Base-by-base conservation (phyloP, 2,113 vertebrate genomes). In the Diadophis punctatus region DNA sequence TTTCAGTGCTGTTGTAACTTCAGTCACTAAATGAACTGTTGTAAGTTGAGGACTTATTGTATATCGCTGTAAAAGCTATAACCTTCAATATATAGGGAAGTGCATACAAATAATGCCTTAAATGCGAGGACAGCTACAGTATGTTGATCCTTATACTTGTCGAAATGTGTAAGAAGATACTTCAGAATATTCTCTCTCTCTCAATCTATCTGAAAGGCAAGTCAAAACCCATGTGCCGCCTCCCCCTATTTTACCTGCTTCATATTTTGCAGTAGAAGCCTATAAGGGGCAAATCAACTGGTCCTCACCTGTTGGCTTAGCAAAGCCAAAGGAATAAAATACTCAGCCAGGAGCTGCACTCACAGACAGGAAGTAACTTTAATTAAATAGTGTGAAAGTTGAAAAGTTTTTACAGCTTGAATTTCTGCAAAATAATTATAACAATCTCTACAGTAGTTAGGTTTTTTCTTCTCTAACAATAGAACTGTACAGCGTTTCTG, bases 301-400 rank as follows among this genome's bases (percentile, higher is more conserved):
- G 90, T 43, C 30, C 60, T 93, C 91, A 68, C 53, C 89, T 92
- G 52, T 6, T 60, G 90, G 68, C 88, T 63, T 93, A 91, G 94
- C 93, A 93, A 93, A 96, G 94, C 89, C 53, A 96, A 94, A 93
- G 94, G 97, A 98, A 98, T 96, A 97, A 97, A 98, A 96, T 89
- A 97, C 97, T 93, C 97, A 88, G 97, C 96, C 86, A 96, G 93
- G 95, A 97, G 94, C 96, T 97, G 95, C 96, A 97, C 95, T 98
- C 99, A 99, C 99, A 99, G 99, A 99, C 99, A 99, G 98, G 98
- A 99, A 98, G 98, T 98, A 99, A 99, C 98, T 99, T 99, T 99
- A 99, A 99, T 99, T 99, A 99, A 99, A 99, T 99, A 99, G 98
- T 98, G 98, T 99, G 98, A 98, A 99, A 99, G 98, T 99, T 98